These are phyloP conservation scores for Eumeta japonica DNA, from an alignment of 1,140 invertebrate genomes.

Conservation along the genomic window DNA sequence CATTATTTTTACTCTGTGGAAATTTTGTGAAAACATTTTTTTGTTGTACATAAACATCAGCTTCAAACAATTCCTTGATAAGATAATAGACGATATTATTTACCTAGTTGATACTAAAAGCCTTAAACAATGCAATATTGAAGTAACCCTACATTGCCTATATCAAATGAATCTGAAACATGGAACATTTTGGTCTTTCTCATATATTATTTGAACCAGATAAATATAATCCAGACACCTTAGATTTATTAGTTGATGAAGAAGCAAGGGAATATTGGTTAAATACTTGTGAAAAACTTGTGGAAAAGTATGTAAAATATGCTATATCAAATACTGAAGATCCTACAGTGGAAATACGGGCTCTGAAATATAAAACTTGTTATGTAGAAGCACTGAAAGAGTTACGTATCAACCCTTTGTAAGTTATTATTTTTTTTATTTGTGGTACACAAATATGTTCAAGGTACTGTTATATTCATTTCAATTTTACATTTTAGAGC, in stretches of 20 bases:
- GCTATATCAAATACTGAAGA: conserved; percentile 79
- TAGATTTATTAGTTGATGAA: conserved; percentile 81
- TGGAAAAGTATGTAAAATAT: conserved; percentile 71
- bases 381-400: conserved; percentile 79
- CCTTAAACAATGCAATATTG: no score
- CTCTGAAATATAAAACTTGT: conserved; percentile 78
- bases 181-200: conserved; percentile 50
- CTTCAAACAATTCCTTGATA: no score
- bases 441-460: not conserved
- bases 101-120: no score
- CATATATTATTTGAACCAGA: conserved; percentile 47
- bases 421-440: no score
- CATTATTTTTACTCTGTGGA: no score
- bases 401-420: conserved; percentile 78
- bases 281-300: conserved; percentile 81
- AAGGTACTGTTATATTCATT: not conserved
- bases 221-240: conserved; percentile 83
- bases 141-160: no score
- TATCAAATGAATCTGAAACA: no score
- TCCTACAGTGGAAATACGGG: conserved; percentile 73
- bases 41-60: no score
- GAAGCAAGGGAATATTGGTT: conserved; percentile 93
- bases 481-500: conserved; percentile 59
- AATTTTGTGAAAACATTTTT: no score
- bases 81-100: no score